Evolutionary conservation across 2,113 vertebrate genomes (phyloP).

Genomic region (Girardinichthys multiradiatus): DNA sequence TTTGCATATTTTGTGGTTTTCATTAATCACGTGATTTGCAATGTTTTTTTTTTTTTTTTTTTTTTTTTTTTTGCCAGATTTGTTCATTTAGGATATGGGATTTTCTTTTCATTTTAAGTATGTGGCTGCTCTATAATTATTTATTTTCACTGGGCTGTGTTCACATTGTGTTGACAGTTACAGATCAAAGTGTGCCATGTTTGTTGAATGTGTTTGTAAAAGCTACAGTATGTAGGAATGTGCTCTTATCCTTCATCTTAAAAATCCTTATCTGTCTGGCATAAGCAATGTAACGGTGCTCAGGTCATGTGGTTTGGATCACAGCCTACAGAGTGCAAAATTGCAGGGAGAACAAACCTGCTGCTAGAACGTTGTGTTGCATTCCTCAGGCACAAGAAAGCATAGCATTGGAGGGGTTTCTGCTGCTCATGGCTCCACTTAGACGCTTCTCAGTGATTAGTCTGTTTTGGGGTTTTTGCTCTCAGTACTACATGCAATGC

Average conservation of each 20-base stretch:
- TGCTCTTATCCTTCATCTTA: slow-evolving; percentile 13
- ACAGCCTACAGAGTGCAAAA: slow-evolving; percentile 38
- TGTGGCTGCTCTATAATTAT: neutral
- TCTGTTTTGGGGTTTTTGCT: no score
- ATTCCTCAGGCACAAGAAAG: slow-evolving; percentile 65
- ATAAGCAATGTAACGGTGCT: slow-evolving; percentile 55
- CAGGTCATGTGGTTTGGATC: slow-evolving; percentile 54
- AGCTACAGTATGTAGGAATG: no score
- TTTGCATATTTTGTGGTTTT: neutral
- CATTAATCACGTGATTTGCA: neutral
- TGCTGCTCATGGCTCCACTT: slow-evolving; percentile 24
- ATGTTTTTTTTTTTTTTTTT: neutral
- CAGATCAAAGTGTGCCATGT: neutral
- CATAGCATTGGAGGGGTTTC: slow-evolving; percentile 60
- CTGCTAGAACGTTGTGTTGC: slow-evolving; percentile 50
- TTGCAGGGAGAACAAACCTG: slow-evolving; percentile 48
- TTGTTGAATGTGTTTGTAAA: slow-evolving; percentile 15
- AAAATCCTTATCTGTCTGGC: slow-evolving; percentile 16
- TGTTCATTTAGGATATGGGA: neutral
- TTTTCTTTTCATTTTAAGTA: neutral
- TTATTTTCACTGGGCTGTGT: neutral
- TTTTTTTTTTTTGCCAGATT: neutral
- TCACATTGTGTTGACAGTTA: no score
- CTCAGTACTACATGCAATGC: no score
- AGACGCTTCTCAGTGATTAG: neutral